Percentiles rank a stretch among this genome's conserved stretches.
Conservation (phyloP, 2,113 vertebrate species). For the Thymallus thymallus region DNA sequence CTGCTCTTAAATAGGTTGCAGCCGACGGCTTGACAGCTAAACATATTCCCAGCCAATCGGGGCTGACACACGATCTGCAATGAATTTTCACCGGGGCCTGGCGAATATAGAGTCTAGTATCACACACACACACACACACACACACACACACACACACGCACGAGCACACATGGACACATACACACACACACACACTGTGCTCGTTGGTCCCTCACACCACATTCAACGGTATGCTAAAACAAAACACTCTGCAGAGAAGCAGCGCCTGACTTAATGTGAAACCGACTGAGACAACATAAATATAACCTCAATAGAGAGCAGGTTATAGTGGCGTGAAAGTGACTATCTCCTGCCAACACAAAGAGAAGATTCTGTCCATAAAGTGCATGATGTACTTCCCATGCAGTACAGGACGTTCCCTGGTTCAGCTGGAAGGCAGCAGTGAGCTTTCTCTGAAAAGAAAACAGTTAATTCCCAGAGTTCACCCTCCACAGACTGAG, state of each 20-base stretch:
- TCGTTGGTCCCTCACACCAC: neutral
- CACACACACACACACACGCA: conserved; percentile 15
- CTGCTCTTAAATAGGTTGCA: conserved; percentile 23
- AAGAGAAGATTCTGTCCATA: neutral
- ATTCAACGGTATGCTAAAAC: conserved; percentile 2
- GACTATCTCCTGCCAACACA: neutral
- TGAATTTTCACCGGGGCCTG: conserved; percentile 12
- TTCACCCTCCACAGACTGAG: too few species aligned
- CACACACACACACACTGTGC: conserved; percentile 14
- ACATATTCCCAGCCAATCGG: conserved; percentile 15
- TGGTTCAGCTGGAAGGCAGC: too few species aligned
- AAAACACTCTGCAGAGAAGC: conserved; percentile 5
- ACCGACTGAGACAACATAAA: conserved; percentile 2
- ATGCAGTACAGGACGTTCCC: too few species aligned
- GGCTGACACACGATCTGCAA: conserved; percentile 14
- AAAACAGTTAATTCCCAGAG: too few species aligned
- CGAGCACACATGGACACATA: too few species aligned
- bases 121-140: conserved; percentile 2
- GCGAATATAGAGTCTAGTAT: neutral
- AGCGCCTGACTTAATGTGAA: neutral
- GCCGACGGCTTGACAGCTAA: conserved; percentile 12
- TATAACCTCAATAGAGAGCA: neutral
- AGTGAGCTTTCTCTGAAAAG: too few species aligned
- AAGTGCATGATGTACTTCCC: neutral
- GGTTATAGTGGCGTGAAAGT: neutral